These are phyloP conservation scores for Teinopalpus imperialis DNA, from an alignment of 2,888 invertebrate species.

Conservation along the genomic window DNA sequence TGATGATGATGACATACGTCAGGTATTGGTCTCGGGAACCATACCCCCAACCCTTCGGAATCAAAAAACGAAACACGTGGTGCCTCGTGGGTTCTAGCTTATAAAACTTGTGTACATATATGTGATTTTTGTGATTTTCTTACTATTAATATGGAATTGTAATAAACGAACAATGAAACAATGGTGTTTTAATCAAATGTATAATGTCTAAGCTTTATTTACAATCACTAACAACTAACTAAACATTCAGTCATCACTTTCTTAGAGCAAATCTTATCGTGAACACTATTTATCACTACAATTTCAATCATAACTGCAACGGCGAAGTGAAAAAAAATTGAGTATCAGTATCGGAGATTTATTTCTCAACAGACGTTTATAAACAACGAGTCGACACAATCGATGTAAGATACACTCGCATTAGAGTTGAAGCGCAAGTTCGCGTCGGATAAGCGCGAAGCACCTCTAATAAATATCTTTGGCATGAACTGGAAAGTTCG, in stretches of 20 bases:
- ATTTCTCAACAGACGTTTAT: slow-evolving; percentile 44
- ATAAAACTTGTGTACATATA: too few relatives aligned
- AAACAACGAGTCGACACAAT: slow-evolving; percentile 43
- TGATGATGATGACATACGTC: too few relatives aligned
- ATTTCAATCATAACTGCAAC: slow-evolving; percentile 75
- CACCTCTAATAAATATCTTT: slow-evolving; percentile 80
- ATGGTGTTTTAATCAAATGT: slow-evolving; percentile 68
- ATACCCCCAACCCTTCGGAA: too few relatives aligned
- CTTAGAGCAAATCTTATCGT: slow-evolving; percentile 72
- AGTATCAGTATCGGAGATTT: slow-evolving; percentile 73
- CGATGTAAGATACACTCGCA: slow-evolving; percentile 46
- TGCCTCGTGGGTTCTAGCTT: too few relatives aligned
- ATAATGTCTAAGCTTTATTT: slow-evolving; percentile 80
- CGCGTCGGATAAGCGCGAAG: slow-evolving; percentile 48
- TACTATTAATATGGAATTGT: too few relatives aligned
- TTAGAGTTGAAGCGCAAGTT: slow-evolving; percentile 36
- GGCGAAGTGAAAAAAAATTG: slow-evolving; percentile 75
- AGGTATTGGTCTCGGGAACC: too few relatives aligned
- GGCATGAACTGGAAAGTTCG: slow-evolving; percentile 77
- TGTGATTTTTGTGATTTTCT: too few relatives aligned
- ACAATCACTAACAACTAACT: slow-evolving; percentile 75
- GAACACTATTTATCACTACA: slow-evolving; percentile 81
- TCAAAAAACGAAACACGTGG: too few relatives aligned
- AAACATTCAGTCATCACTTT: slow-evolving; percentile 77
- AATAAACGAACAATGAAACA: slow-evolving; percentile 68